Base-by-base conservation (phyloP, 2,113 vertebrate genomes). In the Zosterops hypoxanthus region DNA sequence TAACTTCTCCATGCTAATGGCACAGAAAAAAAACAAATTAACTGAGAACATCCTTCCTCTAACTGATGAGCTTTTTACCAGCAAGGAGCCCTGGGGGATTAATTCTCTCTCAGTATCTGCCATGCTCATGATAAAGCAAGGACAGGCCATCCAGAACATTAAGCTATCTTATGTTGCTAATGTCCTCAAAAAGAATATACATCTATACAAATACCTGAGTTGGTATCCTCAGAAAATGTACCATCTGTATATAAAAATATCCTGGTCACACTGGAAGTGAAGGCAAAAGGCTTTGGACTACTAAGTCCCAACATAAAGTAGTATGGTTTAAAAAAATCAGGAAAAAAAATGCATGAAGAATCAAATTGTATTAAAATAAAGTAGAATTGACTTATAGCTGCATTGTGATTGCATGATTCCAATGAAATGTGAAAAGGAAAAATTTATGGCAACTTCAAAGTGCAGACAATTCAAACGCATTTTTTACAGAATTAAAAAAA, bases 401-500 rank as follows among this genome's bases (percentile, higher is more conserved):
- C 29, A 83, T 86, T 71, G 68, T 22, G 42, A 94, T 69, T 61
- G 87, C 22, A 41, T 86, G 88, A 86, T 25, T 76, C 63, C 70
- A 94, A 70, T 5, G 70, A 95, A 89, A 95, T 56, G 88, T 10
- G 64, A 92, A 93, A 92, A 90, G 39, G 53, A 93, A 94, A 91
- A 76, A 92, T 31, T 86, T 77, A 81, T 24, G 85, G 92, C 72
- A 60, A 60, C 80, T 93, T 96, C 94, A 92, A 95, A 96, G 92
- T 56, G 60, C 8, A 14, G 68, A 71, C 78, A 86, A 94, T 83
- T 92, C 75, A 90, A 88, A 94, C 0, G 1, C 52, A 55, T 91
- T 92, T 83, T 84, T 78, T 50, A 65, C 61, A 84, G 72, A 86
- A 95, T 18, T 82, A 34, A 68, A 82, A 82, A 76, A 52, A 39